Evolutionary conservation across 2,797 vertebrate species (phyloP), one percentile per base, ranked within the genome.

Genomic region (Pseudomugil gertrudae): DNA sequence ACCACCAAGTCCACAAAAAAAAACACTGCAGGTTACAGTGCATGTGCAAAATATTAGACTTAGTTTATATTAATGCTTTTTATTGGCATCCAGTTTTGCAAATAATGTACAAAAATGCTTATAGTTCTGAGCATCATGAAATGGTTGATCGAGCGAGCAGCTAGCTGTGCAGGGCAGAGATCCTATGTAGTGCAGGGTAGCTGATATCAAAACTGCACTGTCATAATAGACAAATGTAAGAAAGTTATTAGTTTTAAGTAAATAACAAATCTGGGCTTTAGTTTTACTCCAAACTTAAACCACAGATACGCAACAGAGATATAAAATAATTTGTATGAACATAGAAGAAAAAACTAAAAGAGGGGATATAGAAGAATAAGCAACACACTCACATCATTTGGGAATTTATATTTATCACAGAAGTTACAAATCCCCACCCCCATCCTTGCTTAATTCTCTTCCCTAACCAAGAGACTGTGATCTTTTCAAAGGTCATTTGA

Each of bases 401-500:
- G 82, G 72, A 80, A 80, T 88, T 81, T 77, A 88, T 83, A 86
- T 88, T 86, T 81, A 81, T 87, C 68, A 74, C 61, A 74, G 79
- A 90, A 85, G 80, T 62, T 74, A 56, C 35, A 5, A n/a, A n/a
- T n/a, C n/a, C n/a, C n/a, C n/a, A 5, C 35, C 35, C 35, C 67
- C 69, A 61, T 47, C 56, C 57, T 62, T 48, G 56, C 74, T 56
- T 66, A 32, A 50, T 57, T 66, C 69, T 86, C 78, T 66, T 2
- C 79, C 69, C 58, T 29, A 77, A 74, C 80, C 15, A 74, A 80
- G 84, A 80, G 78, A 87, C 75, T 78, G 83, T 87, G 89, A 91
- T 92, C 86, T 90, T 90, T 89, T 72, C 81, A 92, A 92, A 91
- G 90, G 89, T 92, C 85, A 89, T 85, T 85, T 83, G 53, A 81